Base-by-base conservation (phyloP, 37 sponge, comb jelly and placozoan species). In the Crambe crambe region DNA sequence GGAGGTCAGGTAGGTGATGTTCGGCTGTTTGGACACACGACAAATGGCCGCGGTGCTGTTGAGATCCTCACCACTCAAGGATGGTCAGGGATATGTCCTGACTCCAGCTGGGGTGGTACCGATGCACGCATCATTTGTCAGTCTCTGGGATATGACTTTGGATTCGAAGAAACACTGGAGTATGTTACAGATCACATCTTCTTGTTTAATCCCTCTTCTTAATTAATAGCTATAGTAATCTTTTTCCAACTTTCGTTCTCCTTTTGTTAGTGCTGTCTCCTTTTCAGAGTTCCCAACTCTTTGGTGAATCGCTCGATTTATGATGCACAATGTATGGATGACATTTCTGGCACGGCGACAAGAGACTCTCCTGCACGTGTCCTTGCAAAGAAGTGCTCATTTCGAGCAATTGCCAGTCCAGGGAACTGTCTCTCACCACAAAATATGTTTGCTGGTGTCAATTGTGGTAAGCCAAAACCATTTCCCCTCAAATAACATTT, bases 11-110 rank as follows among this genome's bases (percentile, higher is more conserved):
- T 18, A 44, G 75, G 75, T 26, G 87, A 86, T 41, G 22, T 80
- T 25, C 60, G 81, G 12, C 29, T 80, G 75, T 34, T 86, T 38
- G 87, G 74, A 0, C 38, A 72, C 75, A 0, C 56, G 1, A 34
- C 31, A n/a, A 64, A 79, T 54, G 64, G 66, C 37, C 22, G 23
- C 15, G 85, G 85, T 10, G 85, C 85, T 34, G 85, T 85, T 34
- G 72, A 77, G 71, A 56, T 76, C 61, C 70, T 72, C 26, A 40
- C 58, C 31, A 10, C 2, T 21, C 27, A 60, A 10, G 54, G 65
- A 1, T 82, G 82, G 82, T 29, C 51, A 29, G 74, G 74, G 3
- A 63, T 82, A 1, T 82, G 82, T 42, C 73, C 82, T 3, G 80
- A 79, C 32, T 47, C 56, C 42, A 61, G 62, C 20, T 81, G 81